phyloP scores from a whole-genome alignment of 1,140 invertebrate genomes.

The Pseudobourletiella spinata region DNA sequence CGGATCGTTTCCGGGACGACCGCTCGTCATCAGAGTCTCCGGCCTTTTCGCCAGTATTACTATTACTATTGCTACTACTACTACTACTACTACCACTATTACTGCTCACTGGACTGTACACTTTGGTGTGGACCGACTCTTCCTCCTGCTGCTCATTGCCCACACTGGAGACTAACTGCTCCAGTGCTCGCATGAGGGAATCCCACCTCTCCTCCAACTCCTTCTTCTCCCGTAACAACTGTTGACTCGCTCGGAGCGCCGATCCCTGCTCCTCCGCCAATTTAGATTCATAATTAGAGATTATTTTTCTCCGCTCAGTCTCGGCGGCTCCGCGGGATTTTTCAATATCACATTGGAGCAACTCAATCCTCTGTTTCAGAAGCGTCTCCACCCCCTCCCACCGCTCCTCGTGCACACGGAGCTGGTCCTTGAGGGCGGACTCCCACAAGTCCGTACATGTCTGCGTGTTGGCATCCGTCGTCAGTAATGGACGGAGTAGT shows the following conservation, averaged over 20 bases:
- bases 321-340: constrained; percentile 1
- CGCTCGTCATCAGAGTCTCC: constrained; percentile 35
- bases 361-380: constrained; percentile 33
- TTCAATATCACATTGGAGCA: constrained; percentile 35
- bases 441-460: constrained; percentile 16
- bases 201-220: constrained; percentile 31
- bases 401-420: constrained; percentile 17
- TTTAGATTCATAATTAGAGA: constrained; percentile 48
- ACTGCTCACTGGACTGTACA: background rate
- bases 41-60: background rate
- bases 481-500: background rate
- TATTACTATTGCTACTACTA: background rate
- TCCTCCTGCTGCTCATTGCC: constrained; percentile 8
- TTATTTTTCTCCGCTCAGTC: constrained; percentile 18
- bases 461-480: background rate
- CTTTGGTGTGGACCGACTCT: background rate
- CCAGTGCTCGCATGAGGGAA: constrained; percentile 26
- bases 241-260: constrained; percentile 39
- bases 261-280: constrained; percentile 60
- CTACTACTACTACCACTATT: background rate
- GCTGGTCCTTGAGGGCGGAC: constrained; percentile 14
- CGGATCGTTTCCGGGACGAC: constrained; percentile 9
- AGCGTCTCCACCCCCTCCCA: constrained; percentile 30
- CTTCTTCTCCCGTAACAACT: constrained; percentile 13
- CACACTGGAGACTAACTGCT: constrained; percentile 19